Base-by-base conservation (phyloP, 37 sponge, comb jelly and placozoan species). In the Theonella swinhoei region DNA sequence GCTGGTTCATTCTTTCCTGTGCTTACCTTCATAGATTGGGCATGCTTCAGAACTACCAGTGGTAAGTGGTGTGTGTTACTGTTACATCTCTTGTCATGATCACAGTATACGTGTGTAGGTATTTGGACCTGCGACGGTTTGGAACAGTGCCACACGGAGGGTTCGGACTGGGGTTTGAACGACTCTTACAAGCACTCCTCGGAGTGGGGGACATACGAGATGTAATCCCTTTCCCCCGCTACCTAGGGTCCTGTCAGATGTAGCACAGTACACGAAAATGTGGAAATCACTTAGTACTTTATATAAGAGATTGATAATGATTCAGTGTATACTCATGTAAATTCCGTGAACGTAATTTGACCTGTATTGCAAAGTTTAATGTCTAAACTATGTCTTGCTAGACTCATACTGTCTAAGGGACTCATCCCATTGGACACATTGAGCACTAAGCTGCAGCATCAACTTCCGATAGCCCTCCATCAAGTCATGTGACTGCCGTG, bases 131-230 rank as follows among this genome's bases (percentile, higher is more conserved):
- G 62, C 42, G 94, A 5, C 25, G 82, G 38, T 97, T 90, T 95
- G 97, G 97, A 28, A 89, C 88, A 23, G 83, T 97, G 32, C 92
- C 93, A 5, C 95, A 95, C 61, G 97, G 97, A 28, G 97, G 97
- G 25, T 97, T 97, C 81, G 97, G 97, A 29, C 84, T 97, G 34
- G 97, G 97, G 23, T 97, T 97, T 84, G 97, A 97, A 64, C 77
- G 97, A 5, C 74, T 88, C 34, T 62, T 97, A 11, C 95, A 94
- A 72, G 84, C 78, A 4, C 59, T 94, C 42, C 35, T 92, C 68
- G 95, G 92, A 42, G 35, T 89, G 43, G 83, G 77, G 25, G 68
- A 94, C 62, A 94, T 97, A 29, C 64, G 97, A 66, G 97, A 97
- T 76, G 88, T 87, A 1, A 92, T 89, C 47, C 90, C 97, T 14